These are phyloP conservation scores for Aeoliscus strigatus DNA, from an alignment of 2,797 vertebrate species.

Conservation along the genomic window DNA sequence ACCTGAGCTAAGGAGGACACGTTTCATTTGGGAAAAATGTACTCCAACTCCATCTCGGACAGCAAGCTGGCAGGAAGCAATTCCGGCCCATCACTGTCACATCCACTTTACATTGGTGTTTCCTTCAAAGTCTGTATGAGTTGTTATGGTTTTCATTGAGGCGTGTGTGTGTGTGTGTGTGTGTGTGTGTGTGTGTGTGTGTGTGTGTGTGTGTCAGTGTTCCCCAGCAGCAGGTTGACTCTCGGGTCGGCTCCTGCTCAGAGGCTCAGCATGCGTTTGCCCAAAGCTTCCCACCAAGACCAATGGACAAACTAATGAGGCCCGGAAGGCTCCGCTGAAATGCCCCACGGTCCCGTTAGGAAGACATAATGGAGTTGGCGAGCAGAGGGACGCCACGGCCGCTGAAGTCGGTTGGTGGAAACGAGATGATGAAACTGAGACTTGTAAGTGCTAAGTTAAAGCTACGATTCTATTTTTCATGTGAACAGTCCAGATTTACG, in stretches of 20 bases:
- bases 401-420: slow-evolving; percentile 3
- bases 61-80: no score
- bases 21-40: no score
- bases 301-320: slow-evolving; percentile 66
- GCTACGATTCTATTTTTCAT: no score
- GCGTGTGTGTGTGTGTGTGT: slow-evolving; percentile 36
- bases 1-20: no score
- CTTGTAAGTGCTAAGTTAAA: no score
- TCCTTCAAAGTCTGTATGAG: no score
- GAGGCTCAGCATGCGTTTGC: slow-evolving; percentile 47
- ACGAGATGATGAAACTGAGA: no score
- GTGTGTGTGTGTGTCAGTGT: slow-evolving; percentile 32
- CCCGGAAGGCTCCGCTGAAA: slow-evolving; percentile 43
- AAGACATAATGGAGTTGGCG: slow-evolving; percentile 27
- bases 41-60: no score
- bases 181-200: slow-evolving; percentile 31
- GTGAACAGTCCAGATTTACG: no score
- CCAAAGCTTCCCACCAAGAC: slow-evolving; percentile 36
- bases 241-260: slow-evolving; percentile 30
- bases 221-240: slow-evolving; percentile 43
- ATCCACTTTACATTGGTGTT: slow-evolving; percentile 19
- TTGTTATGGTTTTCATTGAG: slow-evolving; percentile 24
- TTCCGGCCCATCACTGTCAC: slow-evolving; percentile 38
- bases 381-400: slow-evolving; percentile 16
- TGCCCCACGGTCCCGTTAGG: slow-evolving; percentile 46